phyloP scores from a whole-genome alignment of 2,888 invertebrate species.

The Acronicta alni region DNA sequence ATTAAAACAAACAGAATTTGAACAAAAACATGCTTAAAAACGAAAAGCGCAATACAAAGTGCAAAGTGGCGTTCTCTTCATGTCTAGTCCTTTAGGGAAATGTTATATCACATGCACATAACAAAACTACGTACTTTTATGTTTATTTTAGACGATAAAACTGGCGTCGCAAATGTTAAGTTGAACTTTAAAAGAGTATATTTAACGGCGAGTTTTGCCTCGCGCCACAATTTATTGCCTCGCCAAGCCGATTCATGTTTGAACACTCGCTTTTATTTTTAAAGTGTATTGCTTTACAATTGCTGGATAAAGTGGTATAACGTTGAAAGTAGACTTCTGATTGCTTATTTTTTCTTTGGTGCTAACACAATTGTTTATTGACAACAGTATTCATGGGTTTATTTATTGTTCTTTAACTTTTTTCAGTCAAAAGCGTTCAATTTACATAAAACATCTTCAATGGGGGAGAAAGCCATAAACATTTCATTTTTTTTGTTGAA shows the following conservation, averaged over 20 bases:
- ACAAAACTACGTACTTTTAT: slow-evolving; percentile 57
- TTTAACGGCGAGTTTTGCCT: slow-evolving; percentile 61
- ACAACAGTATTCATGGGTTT: slow-evolving; percentile 38
- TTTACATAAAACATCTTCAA: slow-evolving; percentile 27
- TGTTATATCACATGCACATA: slow-evolving; percentile 57
- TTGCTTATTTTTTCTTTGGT: slow-evolving; percentile 46
- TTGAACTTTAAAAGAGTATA: slow-evolving; percentile 65
- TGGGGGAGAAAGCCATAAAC: slow-evolving; percentile 9
- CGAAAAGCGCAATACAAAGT: slow-evolving; percentile 49
- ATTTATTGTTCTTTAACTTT: slow-evolving; percentile 36
- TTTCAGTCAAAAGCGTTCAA: slow-evolving; percentile 12
- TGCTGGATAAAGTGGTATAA: slow-evolving; percentile 53
- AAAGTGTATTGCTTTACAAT: slow-evolving; percentile 61
- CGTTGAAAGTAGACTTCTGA: slow-evolving; percentile 49
- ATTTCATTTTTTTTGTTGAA: slow-evolving; percentile 17
- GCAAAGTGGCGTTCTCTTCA: slow-evolving; percentile 53
- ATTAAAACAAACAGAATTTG: slow-evolving; percentile 13
- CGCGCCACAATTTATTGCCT: slow-evolving; percentile 63
- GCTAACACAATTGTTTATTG: slow-evolving; percentile 49
- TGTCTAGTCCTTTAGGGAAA: slow-evolving; percentile 59
- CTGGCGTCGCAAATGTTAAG: slow-evolving; percentile 60
- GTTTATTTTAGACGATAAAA: slow-evolving; percentile 64
- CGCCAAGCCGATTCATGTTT: slow-evolving; percentile 63
- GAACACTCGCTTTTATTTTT: slow-evolving; percentile 64
- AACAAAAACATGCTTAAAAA: slow-evolving; percentile 40